Evolutionary conservation across 2,888 invertebrate species (phyloP).

Genomic region (Cephus runcator): DNA sequence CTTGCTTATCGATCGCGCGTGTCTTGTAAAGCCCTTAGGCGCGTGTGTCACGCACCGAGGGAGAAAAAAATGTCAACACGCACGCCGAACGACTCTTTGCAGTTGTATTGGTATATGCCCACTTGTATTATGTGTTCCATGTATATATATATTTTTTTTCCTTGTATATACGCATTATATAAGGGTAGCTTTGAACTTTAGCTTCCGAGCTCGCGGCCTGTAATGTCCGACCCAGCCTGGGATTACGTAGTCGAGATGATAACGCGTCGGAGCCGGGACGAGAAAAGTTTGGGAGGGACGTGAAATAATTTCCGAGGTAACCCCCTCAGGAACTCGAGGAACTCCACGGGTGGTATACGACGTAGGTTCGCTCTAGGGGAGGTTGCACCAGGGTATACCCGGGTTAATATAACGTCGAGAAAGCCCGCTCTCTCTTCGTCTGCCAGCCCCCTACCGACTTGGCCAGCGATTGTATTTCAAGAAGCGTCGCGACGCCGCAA

Average conservation of each 20-base stretch:
- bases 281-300: conserved; percentile 27
- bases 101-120: neutral
- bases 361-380: neutral
- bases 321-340: conserved; percentile 14
- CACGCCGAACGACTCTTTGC: neutral
- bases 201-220: neutral
- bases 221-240: neutral
- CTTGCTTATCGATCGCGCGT: neutral
- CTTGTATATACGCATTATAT: neutral
- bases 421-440: neutral
- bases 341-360: neutral
- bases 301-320: conserved; percentile 35
- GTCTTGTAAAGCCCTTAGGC: neutral
- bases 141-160: neutral
- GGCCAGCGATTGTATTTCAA: neutral
- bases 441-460: neutral
- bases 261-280: conserved; percentile 18
- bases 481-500: neutral
- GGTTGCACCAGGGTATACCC: neutral
- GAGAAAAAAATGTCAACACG: neutral
- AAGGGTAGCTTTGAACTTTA: neutral
- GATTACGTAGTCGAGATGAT: conserved; percentile 20
- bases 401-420: neutral
- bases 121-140: neutral
- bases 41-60: neutral